These are phyloP conservation scores for Manis pentadactyla DNA, from an alignment of 2,797 vertebrate species.

Conservation along the genomic window DNA sequence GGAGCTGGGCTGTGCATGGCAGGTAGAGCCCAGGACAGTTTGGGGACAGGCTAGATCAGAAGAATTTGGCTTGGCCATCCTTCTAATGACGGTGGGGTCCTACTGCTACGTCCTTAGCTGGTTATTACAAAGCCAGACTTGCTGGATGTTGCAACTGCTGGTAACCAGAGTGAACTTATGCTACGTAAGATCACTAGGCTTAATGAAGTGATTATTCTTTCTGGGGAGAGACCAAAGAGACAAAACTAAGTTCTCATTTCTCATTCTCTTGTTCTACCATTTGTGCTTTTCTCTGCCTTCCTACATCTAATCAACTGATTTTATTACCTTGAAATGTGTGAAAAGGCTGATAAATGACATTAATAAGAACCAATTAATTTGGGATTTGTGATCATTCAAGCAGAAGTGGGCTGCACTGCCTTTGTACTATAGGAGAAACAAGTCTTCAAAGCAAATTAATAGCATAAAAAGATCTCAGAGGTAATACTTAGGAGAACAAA, in stretches of 20 bases:
- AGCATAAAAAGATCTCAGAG: conserved; percentile 59
- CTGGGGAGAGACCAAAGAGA: neutral
- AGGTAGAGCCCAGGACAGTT: neutral
- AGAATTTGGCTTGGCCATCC: neutral
- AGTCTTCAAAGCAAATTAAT: conserved; percentile 72
- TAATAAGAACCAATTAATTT: conserved; percentile 71
- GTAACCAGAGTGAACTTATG: neutral
- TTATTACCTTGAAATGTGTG: conserved; percentile 51
- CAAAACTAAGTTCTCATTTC: neutral
- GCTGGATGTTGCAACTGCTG: neutral
- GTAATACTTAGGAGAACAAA: conserved; percentile 32
- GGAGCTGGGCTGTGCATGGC: neutral
- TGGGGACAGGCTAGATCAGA: neutral
- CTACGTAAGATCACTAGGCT: neutral
- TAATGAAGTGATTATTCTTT: conserved; percentile 45
- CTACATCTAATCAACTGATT: conserved; percentile 4
- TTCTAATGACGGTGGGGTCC: neutral
- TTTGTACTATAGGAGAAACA: conserved; percentile 36
- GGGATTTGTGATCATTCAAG: conserved; percentile 64
- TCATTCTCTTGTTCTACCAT: neutral
- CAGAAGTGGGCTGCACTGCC: conserved; percentile 54
- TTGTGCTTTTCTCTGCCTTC: neutral
- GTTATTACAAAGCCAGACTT: neutral
- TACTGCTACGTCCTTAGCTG: neutral
- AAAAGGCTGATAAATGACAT: conserved; percentile 59